phyloP scores from a whole-genome alignment of 2,888 invertebrate genomes.

The Tromatobia lineatoria region DNA sequence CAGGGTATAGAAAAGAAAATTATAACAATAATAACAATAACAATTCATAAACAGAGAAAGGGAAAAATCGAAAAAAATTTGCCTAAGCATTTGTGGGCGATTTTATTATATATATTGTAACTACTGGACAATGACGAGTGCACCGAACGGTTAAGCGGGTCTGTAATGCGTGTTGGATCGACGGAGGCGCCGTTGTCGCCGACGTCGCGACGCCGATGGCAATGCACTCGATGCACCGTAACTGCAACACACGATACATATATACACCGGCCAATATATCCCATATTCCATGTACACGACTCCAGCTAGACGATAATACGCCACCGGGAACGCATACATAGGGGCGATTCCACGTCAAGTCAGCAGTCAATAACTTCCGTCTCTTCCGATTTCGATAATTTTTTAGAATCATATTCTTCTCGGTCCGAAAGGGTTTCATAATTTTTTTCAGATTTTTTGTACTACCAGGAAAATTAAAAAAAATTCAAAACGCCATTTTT shows the following conservation, averaged over 20 bases:
- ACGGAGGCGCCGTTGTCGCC: slow-evolving; percentile 52
- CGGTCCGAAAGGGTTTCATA: no score
- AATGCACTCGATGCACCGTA: slow-evolving; percentile 69
- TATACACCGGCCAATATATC: not conserved
- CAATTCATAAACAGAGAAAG: no score
- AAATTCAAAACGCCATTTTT: no score
- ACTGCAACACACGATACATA: slow-evolving; percentile 51
- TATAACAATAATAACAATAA: no score
- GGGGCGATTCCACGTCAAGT: no score
- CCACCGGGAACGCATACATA: slow-evolving; percentile 34
- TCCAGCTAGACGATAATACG: slow-evolving; percentile 56
- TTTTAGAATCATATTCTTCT: no score
- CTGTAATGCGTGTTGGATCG: slow-evolving; percentile 47
- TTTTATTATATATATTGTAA: not conserved
- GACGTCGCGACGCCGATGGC: slow-evolving; percentile 66
- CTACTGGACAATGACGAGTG: not conserved
- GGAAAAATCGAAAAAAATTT: no score
- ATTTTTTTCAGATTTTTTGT: no score
- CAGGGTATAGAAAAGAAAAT: no score
- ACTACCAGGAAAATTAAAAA: no score
- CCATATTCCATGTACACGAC: slow-evolving; percentile 52
- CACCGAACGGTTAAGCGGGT: slow-evolving; percentile 17
- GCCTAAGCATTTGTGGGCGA: not conserved
- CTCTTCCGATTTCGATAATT: no score
- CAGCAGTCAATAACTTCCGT: no score